Conservation (phyloP, 1,140 invertebrate species). For the Drosophila malerkotliana region DNA sequence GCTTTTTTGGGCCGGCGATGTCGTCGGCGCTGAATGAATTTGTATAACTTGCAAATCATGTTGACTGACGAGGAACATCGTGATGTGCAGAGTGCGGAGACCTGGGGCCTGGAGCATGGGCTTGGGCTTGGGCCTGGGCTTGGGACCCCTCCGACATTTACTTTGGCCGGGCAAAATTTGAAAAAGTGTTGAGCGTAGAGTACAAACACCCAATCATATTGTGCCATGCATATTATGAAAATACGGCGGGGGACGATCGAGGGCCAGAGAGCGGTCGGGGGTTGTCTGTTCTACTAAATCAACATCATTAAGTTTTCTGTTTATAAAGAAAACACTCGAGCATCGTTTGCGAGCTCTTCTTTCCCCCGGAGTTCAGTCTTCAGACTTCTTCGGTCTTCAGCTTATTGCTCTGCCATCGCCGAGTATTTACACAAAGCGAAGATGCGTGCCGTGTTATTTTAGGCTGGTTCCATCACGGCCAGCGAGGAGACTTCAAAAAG, state of each 20-base stretch:
- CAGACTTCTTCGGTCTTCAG: slow-evolving; percentile 27
- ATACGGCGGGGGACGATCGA: slow-evolving; percentile 27
- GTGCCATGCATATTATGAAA: slow-evolving; percentile 69
- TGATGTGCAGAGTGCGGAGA: slow-evolving; percentile 8
- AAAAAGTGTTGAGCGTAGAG: slow-evolving; percentile 63
- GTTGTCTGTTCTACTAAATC: slow-evolving; percentile 75
- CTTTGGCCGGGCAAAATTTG: slow-evolving; percentile 56
- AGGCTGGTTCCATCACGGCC: slow-evolving; percentile 48
- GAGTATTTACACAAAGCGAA: slow-evolving; percentile 69
- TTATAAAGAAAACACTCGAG: slow-evolving; percentile 81
- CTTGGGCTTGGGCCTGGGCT: neutral
- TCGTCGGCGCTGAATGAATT: slow-evolving; percentile 67
- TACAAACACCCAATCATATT: slow-evolving; percentile 63
- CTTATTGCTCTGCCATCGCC: slow-evolving; percentile 54
- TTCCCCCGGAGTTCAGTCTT: slow-evolving; percentile 31
- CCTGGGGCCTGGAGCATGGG: neutral
- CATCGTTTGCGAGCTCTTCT: slow-evolving; percentile 62
- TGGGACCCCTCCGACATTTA: slow-evolving; percentile 31
- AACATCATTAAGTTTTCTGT: slow-evolving; percentile 82
- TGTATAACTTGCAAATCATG: slow-evolving; percentile 80
- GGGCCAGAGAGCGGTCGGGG: slow-evolving; percentile 17
- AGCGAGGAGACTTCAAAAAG: slow-evolving; percentile 43
- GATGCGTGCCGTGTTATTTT: slow-evolving; percentile 69
- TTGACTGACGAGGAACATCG: slow-evolving; percentile 63
- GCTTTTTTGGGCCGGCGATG: slow-evolving; percentile 10